Evolutionary conservation across 2,113 vertebrate species (phyloP), one percentile per base, ranked within the genome.

Genomic region (Paedocypris sp.): DNA sequence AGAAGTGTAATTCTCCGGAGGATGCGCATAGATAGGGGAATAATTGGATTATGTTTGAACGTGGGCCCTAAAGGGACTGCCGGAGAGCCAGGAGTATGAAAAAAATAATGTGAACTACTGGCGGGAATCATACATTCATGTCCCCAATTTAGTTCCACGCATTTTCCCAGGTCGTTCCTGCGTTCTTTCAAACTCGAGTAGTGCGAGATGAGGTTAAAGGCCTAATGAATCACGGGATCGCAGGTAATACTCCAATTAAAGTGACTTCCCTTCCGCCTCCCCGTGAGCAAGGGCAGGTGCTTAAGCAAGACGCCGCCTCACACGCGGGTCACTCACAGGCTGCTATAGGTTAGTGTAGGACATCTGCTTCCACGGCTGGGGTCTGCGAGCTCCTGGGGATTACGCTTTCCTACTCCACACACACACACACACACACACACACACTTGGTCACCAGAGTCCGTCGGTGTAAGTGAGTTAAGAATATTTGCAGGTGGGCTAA

Each of bases 401-500:
- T 45, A 25, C 36, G 16, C n/a, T 28, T 41, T 25, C 32, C 31
- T 16, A 45, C 23, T 36, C 18, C 46, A 22, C 32, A 32, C 8
- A 13, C 32, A 38, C 11, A 49, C 25, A 51, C 20, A 51, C 28
- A 52, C 31, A 48, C 7, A 29, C 10, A 56, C 36, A n/a, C 46
- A 26, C 28, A 32, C 45, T 28, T 42, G 33, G 28, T 43, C 61
- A 64, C 54, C 11, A 12, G 54, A 58, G 54, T 47, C 61, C 28
- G 47, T n/a, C 47, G 4, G 29, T 39, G 60, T 59, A 43, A 38
- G 57, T 56, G 60, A 60, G 56, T 57, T 45, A 60, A 32, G 25
- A 45, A 35, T 36, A 47, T 52, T 57, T 56, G 42, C 54, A 59
- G 60, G 60, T 58, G 42, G 50, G 54, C 56, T 68, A 67, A 71